phyloP scores from a whole-genome alignment of 2,888 invertebrate genomes.

The Sminthurides aquaticus region DNA sequence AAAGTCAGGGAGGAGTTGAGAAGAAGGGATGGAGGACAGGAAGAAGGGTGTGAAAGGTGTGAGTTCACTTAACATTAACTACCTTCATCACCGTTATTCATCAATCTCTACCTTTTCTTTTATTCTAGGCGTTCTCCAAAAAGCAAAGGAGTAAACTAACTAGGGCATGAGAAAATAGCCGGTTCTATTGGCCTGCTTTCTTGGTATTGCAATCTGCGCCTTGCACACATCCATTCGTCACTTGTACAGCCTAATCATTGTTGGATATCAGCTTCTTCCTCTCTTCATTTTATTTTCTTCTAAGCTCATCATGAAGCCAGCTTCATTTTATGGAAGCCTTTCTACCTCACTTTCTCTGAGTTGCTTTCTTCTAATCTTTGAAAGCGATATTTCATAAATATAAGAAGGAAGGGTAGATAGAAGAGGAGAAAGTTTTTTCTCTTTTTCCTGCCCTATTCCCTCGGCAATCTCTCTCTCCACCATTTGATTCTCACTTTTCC shows the following conservation, averaged over 20 bases:
- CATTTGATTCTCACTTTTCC: too few relatives aligned
- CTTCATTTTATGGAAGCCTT: too few relatives aligned
- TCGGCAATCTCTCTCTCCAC: background rate
- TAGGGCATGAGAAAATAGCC: background rate
- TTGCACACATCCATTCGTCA: background rate
- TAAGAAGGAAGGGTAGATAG: background rate
- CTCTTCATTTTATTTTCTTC: background rate
- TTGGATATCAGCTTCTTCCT: background rate
- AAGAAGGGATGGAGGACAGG: too few relatives aligned
- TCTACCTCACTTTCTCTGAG: background rate
- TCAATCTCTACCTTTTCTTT: too few relatives aligned
- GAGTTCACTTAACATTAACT: background rate
- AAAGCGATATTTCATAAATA: background rate
- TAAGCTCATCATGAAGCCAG: too few relatives aligned
- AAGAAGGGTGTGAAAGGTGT: too few relatives aligned
- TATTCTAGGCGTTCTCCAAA: background rate
- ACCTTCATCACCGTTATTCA: background rate
- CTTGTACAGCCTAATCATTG: background rate
- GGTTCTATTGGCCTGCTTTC: background rate
- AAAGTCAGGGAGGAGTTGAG: background rate
- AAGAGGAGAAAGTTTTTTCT: background rate
- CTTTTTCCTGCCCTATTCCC: background rate
- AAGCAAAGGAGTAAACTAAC: background rate
- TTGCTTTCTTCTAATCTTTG: background rate
- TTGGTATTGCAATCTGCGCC: background rate